A percentile compares a stretch with the other conserved stretches of the same genome.
These are phyloP conservation scores for Pipistrellus pipistrellus DNA, from an alignment of 2,797 vertebrate species.

Conservation along the genomic window DNA sequence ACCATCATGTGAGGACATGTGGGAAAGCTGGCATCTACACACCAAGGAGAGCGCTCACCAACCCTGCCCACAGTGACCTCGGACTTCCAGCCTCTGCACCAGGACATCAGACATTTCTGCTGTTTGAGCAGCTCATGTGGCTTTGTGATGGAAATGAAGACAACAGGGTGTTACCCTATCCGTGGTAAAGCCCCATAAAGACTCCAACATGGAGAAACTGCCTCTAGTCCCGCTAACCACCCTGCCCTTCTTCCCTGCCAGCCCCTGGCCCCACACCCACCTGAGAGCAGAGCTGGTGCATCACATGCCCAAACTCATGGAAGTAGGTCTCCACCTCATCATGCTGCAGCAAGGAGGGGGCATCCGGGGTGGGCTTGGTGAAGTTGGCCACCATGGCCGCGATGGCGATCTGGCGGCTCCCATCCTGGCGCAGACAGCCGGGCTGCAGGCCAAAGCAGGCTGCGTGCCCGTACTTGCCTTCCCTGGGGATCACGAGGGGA, in stretches of 20 bases:
- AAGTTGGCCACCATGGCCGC: conserved; percentile 99
- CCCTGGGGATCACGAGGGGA: conserved; percentile 82
- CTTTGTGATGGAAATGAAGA: neutral
- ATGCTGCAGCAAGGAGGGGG: conserved; percentile 96
- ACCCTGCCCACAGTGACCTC: neutral
- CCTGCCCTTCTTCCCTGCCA: neutral
- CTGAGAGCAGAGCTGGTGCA: conserved; percentile 99
- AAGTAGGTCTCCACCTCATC: conserved; percentile 99
- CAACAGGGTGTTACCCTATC: fast-evolving
- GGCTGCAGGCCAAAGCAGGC: conserved; percentile 98
- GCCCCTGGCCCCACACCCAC: conserved; percentile 79
- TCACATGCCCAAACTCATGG: conserved; percentile 98
- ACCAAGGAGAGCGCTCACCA: neutral
- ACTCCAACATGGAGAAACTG: neutral
- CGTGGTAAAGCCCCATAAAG: neutral
- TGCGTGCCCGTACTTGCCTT: conserved; percentile 97
- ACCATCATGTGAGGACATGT: fast-evolving
- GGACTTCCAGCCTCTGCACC: neutral
- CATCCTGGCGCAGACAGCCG: conserved; percentile 92
- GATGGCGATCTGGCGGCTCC: conserved; percentile 93
- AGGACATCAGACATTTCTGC: fast-evolving
- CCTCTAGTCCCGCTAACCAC: neutral
- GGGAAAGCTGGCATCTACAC: fast-evolving
- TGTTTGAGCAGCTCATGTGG: fast-evolving
- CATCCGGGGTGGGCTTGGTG: conserved; percentile 94